A percentile compares a stretch with the other conserved stretches of the same genome.
phyloP scores from a whole-genome alignment of 2,888 invertebrate genomes.

The Bembecia ichneumoniformis region DNA sequence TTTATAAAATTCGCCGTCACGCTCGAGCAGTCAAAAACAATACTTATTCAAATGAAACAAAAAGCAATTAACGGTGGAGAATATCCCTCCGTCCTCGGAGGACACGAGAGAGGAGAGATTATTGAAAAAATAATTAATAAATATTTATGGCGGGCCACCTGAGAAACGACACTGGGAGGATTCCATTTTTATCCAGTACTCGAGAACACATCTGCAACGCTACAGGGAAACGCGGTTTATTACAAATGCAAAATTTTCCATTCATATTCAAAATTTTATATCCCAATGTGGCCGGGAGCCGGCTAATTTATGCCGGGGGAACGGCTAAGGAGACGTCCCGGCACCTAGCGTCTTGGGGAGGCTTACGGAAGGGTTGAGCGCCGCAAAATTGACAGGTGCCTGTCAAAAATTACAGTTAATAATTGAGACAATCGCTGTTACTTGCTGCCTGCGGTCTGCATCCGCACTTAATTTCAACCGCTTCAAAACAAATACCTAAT shows the following conservation, averaged over 20 bases:
- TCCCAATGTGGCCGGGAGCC: slow-evolving; percentile 78
- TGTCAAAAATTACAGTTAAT: slow-evolving; percentile 73
- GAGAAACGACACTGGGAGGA: slow-evolving; percentile 51
- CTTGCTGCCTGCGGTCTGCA: slow-evolving; percentile 16
- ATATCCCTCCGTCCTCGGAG: slow-evolving; percentile 65
- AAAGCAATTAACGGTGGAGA: slow-evolving; percentile 68
- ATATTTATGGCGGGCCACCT: slow-evolving; percentile 71
- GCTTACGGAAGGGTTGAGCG: slow-evolving; percentile 67
- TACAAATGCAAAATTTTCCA: slow-evolving; percentile 89
- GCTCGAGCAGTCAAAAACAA: slow-evolving; percentile 69
- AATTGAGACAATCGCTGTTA: slow-evolving; percentile 58
- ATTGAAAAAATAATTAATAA: slow-evolving; percentile 74
- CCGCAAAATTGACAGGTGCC: slow-evolving; percentile 71
- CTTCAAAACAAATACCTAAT: no score
- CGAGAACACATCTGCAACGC: slow-evolving; percentile 61
- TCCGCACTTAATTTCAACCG: not conserved
- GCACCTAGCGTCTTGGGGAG: slow-evolving; percentile 64
- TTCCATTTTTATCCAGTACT: slow-evolving; percentile 61
- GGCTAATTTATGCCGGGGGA: slow-evolving; percentile 82
- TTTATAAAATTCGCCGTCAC: slow-evolving; percentile 57
- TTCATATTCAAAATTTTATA: slow-evolving; percentile 93
- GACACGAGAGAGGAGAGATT: slow-evolving; percentile 63
- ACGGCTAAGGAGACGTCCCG: slow-evolving; percentile 58
- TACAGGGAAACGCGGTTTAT: slow-evolving; percentile 78
- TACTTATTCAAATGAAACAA: slow-evolving; percentile 73